Evolutionary conservation across 2,888 invertebrate genomes (phyloP).

Genomic region (Trichogramma evanescens): DNA sequence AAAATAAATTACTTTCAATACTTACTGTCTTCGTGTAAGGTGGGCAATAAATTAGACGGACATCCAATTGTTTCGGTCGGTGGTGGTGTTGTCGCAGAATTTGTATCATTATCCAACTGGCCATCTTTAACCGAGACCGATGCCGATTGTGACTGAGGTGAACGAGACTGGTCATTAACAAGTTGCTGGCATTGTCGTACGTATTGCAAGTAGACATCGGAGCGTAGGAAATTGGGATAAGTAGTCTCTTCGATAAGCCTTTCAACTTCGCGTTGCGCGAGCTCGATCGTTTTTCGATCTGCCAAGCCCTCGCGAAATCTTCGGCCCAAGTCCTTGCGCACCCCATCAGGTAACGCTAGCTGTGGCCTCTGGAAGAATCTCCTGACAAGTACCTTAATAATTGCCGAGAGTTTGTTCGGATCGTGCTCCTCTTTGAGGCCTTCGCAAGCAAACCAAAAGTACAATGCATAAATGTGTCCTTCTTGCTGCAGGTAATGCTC

Average conservation of each 20-base stretch:
- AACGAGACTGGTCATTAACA: too few relatives aligned
- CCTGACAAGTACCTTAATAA: constrained; percentile 78
- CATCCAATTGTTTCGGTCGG: constrained; percentile 29
- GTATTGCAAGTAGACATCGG: constrained; percentile 84
- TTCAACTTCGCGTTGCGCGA: constrained; percentile 77
- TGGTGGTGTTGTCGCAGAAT: background rate
- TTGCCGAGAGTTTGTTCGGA: constrained; percentile 63
- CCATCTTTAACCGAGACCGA: too few relatives aligned
- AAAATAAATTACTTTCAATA: constrained; percentile 42
- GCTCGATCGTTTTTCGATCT: constrained; percentile 77
- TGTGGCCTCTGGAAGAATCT: constrained; percentile 70
- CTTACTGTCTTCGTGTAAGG: constrained; percentile 81
- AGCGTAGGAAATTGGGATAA: constrained; percentile 87
- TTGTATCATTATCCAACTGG: too few relatives aligned
- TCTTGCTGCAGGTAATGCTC: constrained; percentile 74
- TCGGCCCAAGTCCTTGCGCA: constrained; percentile 70
- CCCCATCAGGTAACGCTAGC: constrained; percentile 75
- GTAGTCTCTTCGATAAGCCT: constrained; percentile 77
- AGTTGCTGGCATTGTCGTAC: constrained; percentile 60
- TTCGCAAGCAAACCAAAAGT: constrained; percentile 92
- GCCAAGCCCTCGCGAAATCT: constrained; percentile 64
- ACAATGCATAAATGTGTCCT: constrained; percentile 69
- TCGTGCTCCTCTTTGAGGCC: constrained; percentile 75
- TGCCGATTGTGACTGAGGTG: too few relatives aligned
- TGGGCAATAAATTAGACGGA: constrained; percentile 60